Percentiles rank a stretch among this genome's conserved stretches.
Evolutionary conservation across 2,888 invertebrate species (phyloP).

Genomic region (Molanna angustata): DNA sequence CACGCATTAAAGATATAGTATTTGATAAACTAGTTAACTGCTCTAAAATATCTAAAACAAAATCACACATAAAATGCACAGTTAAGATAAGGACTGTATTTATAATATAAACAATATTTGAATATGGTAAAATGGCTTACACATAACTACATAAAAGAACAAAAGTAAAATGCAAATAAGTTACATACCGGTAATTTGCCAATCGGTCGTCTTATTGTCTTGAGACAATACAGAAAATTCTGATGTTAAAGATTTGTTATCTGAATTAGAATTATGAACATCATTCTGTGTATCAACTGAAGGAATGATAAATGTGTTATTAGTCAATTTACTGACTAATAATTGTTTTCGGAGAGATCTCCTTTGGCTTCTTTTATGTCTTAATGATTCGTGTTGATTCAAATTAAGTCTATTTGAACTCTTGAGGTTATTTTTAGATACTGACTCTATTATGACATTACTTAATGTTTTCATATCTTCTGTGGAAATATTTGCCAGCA

Average conservation of each 20-base stretch:
- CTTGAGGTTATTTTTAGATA: not conserved
- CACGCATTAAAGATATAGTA: conserved; percentile 25
- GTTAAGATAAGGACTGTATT: not conserved
- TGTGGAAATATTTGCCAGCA: conserved; percentile 25
- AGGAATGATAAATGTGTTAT: not conserved
- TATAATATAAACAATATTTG: not conserved
- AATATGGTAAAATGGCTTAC: not conserved
- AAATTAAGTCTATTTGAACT: not conserved
- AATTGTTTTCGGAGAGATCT: conserved; percentile 15
- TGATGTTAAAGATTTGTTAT: too few relatives aligned
- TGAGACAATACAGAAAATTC: too few relatives aligned
- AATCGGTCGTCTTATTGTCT: conserved; percentile 20
- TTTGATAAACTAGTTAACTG: conserved; percentile 27
- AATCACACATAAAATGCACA: not conserved
- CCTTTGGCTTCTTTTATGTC: conserved; percentile 8
- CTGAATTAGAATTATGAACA: too few relatives aligned
- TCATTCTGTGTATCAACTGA: too few relatives aligned
- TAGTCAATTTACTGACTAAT: conserved; percentile 4
- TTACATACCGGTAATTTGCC: conserved; percentile 28
- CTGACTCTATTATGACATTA: not conserved
- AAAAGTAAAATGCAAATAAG: not conserved
- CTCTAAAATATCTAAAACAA: conserved; percentile 29
- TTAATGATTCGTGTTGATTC: not conserved
- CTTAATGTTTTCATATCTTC: conserved; percentile 6
- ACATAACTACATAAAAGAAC: not conserved